phyloP scores from a whole-genome alignment of 2,888 invertebrate genomes.

The Thymelicus acteon region DNA sequence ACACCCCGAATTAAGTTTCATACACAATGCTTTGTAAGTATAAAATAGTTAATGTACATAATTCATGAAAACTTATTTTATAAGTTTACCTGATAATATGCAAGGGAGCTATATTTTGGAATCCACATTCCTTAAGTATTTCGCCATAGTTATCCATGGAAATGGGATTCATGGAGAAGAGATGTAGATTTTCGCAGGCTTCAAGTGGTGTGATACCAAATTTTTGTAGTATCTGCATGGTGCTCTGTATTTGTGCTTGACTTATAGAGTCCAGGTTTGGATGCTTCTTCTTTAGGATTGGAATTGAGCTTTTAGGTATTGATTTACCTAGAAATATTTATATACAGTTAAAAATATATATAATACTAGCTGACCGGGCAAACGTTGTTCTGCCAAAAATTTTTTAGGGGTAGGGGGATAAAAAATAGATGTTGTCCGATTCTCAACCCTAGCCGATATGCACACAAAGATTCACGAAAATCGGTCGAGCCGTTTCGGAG shows the following conservation, averaged over 20 bases:
- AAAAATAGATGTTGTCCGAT: too few relatives aligned
- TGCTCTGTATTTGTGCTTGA: conserved; percentile 60
- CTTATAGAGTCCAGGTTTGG: conserved; percentile 65
- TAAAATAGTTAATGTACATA: too few relatives aligned
- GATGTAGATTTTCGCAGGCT: conserved; percentile 80
- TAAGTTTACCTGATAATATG: conserved; percentile 66
- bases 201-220: conserved; percentile 78
- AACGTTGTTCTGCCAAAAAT: too few relatives aligned
- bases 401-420: too few relatives aligned
- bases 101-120: conserved; percentile 70
- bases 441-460: too few relatives aligned
- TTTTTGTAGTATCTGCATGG: conserved; percentile 65
- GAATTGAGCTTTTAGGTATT: conserved; percentile 51
- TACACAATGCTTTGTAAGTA: too few relatives aligned
- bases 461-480: too few relatives aligned
- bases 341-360: conserved; percentile 5
- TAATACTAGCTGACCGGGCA: too few relatives aligned
- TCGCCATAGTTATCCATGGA: conserved; percentile 86
- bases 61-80: too few relatives aligned
- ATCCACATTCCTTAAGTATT: conserved; percentile 86
- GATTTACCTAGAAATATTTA: conserved; percentile 55
- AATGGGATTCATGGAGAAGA: conserved; percentile 84
- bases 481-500: too few relatives aligned
- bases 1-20: too few relatives aligned
- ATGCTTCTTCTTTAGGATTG: conserved; percentile 61